Base-by-base conservation (phyloP, 2,113 vertebrate species). In the Mormyrus lacerda region DNA sequence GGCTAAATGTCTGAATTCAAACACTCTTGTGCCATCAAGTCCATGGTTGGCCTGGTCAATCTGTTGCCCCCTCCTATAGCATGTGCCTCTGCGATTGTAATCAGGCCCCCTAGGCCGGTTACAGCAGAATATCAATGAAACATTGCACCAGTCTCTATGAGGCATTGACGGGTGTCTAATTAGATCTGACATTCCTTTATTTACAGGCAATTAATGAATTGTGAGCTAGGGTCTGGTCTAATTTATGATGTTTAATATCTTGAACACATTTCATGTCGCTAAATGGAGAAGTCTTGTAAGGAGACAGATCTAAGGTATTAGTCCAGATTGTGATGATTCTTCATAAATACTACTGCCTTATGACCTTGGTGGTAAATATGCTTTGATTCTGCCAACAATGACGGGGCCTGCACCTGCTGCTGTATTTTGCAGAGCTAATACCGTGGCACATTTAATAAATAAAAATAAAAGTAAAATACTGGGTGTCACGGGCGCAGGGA, bases 301-400 rank as follows among this genome's bases (percentile, higher is more conserved):
- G 79, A 90, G 89, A 91, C 55, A 65, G 76, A 91, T 86, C 42
- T 58, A 15, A 87, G 89, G 69, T 85, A 44, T 82, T 90, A 92
- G 89, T 88, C 87, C 87, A 89, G 90, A 92, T 90, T 90, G 88
- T 90, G 90, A 84, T 79, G n/a, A 73, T 42, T 73, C 89, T 89
- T 91, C 89, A 65, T 89, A 86, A 90, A 90, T 87, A 88, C 89
- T 86, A 88, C 83, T 11, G 24, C 45, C 8, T 91, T 89, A 73
- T 89, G 82, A 83, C 87, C 65, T 90, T 82, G 87, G 88, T 90
- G 92, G 88, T 90, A 92, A 91, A 87, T 90, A 89, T 89, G 76
- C 69, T 89, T 88, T 89, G 76, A 53, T 79, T 61, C 44, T 15
- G 83, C 88, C 76, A 91, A 89, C 88, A 85, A 90, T 88, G 87